Evolutionary conservation across 1,140 invertebrate genomes (phyloP).

Genomic region (Apolygus lucorum): DNA sequence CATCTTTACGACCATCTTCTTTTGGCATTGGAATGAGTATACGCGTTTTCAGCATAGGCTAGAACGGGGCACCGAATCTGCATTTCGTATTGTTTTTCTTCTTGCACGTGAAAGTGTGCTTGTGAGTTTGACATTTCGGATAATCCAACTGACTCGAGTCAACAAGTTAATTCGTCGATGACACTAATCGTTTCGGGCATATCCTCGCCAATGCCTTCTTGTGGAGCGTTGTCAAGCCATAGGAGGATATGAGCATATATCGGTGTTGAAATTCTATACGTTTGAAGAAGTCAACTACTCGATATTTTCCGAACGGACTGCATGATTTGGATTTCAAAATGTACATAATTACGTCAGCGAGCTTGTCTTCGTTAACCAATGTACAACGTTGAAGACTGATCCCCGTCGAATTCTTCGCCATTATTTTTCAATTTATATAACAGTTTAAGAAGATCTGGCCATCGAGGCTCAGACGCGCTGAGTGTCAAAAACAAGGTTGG

Average conservation of each 20-base stretch:
- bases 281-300: slow-evolving; percentile 1
- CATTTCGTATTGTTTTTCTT: slow-evolving; percentile 37
- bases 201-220: not conserved
- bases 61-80: slow-evolving; percentile 35
- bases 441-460: slow-evolving; percentile 4
- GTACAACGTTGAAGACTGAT: slow-evolving; percentile 1
- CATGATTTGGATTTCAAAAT: not conserved
- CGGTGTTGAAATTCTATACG: slow-evolving; percentile 1
- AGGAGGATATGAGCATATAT: not conserved
- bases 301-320: not conserved
- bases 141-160: not conserved
- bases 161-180: not conserved
- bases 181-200: not conserved
- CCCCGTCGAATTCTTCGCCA: not conserved
- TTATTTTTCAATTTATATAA: slow-evolving; percentile 3
- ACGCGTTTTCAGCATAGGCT: slow-evolving; percentile 32
- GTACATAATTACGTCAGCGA: slow-evolving; percentile 1
- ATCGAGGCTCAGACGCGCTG: slow-evolving; percentile 31
- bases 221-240: not conserved
- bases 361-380: slow-evolving; percentile 1
- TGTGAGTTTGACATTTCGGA: slow-evolving; percentile 35
- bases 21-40: slow-evolving; percentile 36
- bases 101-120: slow-evolving; percentile 38
- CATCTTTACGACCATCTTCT: slow-evolving; percentile 33
- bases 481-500: slow-evolving; percentile 34